These are phyloP conservation scores for Drosophila lutescens DNA, from an alignment of 2,888 invertebrate species.

Conservation along the genomic window DNA sequence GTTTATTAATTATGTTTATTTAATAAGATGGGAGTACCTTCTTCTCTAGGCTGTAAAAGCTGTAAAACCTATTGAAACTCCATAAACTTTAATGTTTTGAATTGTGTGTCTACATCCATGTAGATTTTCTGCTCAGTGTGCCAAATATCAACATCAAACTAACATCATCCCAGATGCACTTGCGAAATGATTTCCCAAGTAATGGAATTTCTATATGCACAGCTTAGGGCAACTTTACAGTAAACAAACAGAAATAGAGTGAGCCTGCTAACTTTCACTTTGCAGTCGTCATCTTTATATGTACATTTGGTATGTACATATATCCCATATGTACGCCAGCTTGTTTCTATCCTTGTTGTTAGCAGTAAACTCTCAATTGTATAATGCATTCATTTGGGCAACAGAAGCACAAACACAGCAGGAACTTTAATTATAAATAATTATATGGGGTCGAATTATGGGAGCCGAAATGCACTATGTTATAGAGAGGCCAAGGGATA, in stretches of 20 bases:
- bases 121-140: neutral
- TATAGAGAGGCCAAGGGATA: slow-evolving; percentile 18
- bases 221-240: slow-evolving; percentile 12
- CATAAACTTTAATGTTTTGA: no score
- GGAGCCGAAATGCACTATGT: slow-evolving; percentile 11
- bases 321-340: neutral
- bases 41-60: no score
- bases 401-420: slow-evolving; percentile 13
- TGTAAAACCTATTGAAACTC: no score
- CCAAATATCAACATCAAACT: slow-evolving; percentile 17
- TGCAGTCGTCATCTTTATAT: slow-evolving; percentile 4
- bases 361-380: slow-evolving; percentile 21
- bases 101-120: neutral
- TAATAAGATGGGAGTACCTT: no score
- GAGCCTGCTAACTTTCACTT: slow-evolving; percentile 28
- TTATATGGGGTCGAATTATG: slow-evolving; percentile 39
- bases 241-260: slow-evolving; percentile 9
- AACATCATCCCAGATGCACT: slow-evolving; percentile 20
- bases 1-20: no score
- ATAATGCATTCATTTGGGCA: slow-evolving; percentile 30
- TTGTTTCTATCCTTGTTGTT: slow-evolving; percentile 8
- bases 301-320: slow-evolving; percentile 8
- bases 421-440: slow-evolving; percentile 63
- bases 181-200: slow-evolving; percentile 29
- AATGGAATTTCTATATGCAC: slow-evolving; percentile 34